Evolutionary conservation across 2,888 invertebrate species (phyloP), one percentile per base, ranked within the genome.

Genomic region (Leucophora obtusa): DNA sequence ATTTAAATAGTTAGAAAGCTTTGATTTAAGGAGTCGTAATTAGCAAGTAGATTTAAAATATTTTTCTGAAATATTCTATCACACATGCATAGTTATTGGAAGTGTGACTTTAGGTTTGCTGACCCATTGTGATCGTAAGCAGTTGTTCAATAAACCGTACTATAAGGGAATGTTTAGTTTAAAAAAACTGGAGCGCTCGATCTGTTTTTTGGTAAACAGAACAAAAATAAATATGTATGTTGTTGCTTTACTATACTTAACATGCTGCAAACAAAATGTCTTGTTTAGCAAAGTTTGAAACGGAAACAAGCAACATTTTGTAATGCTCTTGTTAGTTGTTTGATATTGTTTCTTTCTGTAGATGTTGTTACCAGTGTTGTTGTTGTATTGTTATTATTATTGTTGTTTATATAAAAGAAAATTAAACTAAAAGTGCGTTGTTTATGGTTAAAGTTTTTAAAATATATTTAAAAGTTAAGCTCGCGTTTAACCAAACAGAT

Each of bases 201-300:
- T 73, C 33, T 50, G 18, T 56, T 66, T 47, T 47, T 38, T 54
- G 33, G 50, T 53, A 54, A 18, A 53, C 17, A 54, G 14, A 47
- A 47, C 43, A 47, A n/a, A 47, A 47, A 1, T n/a, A n/a, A n/a
- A 47, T 5, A 38, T n/a, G 15, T 47, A 28, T 60, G 47, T 15
- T 76, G 51, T 53, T 54, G 65, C 60, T 56, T 79, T 62, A 6
- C 6, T 69, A 66, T 70, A 28, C 6, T 28, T 28, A 81, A 81
- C 73, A 81, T 77, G 77, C 81, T 81, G 66, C 77, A 81, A 72
- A 77, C 73, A 74, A 82, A 79, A 86, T 87, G 88, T 88, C 88
- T 88, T 88, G 87, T 87, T 88, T 85, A 86, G 85, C 85, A 85
- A 87, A 86, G 87, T 87, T 88, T 87, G 87, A 87, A 87, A 87